Conservation (phyloP, 2,113 vertebrate genomes). For the Turdus rufiventris region DNA sequence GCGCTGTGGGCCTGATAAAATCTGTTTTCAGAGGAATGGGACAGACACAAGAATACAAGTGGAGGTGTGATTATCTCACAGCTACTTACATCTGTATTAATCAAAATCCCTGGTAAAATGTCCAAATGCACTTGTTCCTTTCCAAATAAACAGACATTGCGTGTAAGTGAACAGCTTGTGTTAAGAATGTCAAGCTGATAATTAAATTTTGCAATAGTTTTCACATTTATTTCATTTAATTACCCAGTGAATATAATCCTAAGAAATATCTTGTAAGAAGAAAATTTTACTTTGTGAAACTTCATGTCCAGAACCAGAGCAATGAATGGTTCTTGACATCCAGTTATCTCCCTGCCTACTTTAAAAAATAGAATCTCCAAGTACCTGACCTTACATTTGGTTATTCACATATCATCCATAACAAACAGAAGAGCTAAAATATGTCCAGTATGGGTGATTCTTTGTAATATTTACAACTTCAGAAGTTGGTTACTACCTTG, state of each 20-base stretch:
- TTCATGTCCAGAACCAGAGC: neutral
- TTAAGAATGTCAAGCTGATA: neutral
- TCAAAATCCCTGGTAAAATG: neutral
- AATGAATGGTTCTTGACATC: neutral
- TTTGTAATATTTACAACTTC: neutral
- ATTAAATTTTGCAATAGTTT: neutral
- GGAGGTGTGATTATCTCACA: neutral
- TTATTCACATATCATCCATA: neutral
- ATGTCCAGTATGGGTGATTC: neutral
- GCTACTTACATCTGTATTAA: slow-evolving; percentile 3
- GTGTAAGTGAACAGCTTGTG: neutral
- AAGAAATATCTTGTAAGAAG: neutral
- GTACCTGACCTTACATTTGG: neutral
- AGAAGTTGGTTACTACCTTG: neutral
- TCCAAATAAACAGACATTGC: neutral
- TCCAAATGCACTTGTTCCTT: neutral
- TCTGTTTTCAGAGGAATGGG: neutral
- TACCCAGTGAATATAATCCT: neutral
- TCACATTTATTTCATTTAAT: neutral
- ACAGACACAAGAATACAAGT: neutral
- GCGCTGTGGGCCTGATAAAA: neutral
- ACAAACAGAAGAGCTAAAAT: neutral
- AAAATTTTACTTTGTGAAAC: neutral
- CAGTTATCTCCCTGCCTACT: neutral
- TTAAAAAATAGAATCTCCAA: neutral